These are phyloP conservation scores for Cercopithecus neglectus DNA, from an alignment of 2,797 vertebrate species.

Conservation along the genomic window DNA sequence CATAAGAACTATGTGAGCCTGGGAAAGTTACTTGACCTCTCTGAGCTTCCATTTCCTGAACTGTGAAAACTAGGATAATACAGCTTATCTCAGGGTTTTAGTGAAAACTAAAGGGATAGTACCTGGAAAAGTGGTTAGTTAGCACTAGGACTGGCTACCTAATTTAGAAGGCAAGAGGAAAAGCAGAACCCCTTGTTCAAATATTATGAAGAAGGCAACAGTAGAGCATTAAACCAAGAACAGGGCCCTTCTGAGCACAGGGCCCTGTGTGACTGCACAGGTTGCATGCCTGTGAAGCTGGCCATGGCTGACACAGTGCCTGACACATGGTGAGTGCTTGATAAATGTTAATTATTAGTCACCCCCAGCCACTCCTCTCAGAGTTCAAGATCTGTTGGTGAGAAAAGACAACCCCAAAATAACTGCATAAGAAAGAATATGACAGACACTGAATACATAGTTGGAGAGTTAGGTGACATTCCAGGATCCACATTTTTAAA, in stretches of 20 bases:
- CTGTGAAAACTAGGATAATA: conserved; percentile 5
- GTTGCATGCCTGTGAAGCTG: not conserved
- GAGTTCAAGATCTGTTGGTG: not conserved
- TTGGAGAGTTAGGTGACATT: not conserved
- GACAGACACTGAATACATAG: not conserved
- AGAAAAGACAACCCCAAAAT: conserved; percentile 29
- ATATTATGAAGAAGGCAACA: not conserved
- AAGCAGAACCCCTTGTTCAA: not conserved
- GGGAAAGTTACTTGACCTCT: not conserved
- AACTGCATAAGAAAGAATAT: not conserved
- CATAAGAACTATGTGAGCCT: not conserved
- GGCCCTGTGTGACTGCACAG: not conserved
- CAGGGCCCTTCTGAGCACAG: not conserved
- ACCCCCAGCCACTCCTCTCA: not conserved
- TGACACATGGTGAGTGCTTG: not conserved
- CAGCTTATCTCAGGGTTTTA: not conserved
- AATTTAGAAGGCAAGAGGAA: conserved; percentile 18
- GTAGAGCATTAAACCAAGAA: not conserved
- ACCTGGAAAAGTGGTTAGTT: not conserved
- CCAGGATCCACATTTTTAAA: not conserved
- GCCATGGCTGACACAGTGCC: not conserved
- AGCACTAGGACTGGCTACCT: not conserved
- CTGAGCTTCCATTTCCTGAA: conserved; percentile 13
- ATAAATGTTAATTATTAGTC: conserved; percentile 4
- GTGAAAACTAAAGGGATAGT: not conserved